These are phyloP conservation scores for Pipistrellus nathusii DNA, from an alignment of 2,797 vertebrate species.

Conservation along the genomic window DNA sequence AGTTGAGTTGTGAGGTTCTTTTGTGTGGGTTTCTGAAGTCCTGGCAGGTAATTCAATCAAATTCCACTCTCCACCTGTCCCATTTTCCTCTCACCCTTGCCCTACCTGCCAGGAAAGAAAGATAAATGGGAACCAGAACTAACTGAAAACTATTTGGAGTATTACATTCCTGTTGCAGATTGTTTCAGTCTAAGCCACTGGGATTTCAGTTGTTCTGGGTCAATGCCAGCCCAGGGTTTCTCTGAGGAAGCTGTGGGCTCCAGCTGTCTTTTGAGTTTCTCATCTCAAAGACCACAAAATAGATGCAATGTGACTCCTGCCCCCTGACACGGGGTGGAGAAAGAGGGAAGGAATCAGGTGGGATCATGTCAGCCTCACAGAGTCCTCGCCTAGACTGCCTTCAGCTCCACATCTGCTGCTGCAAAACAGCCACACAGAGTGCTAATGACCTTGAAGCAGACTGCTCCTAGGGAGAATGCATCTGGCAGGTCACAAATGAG, in stretches of 20 bases:
- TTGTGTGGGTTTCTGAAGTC: slow-evolving; percentile 62
- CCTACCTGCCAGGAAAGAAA: slow-evolving; percentile 68
- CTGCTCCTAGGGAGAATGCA: not conserved
- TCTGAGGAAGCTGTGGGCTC: slow-evolving; percentile 33
- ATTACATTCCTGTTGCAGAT: slow-evolving; percentile 48
- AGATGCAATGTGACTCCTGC: not conserved
- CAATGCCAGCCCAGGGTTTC: not conserved
- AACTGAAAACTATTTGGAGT: slow-evolving; percentile 59
- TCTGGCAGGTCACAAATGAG: not conserved
- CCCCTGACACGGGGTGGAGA: not conserved
- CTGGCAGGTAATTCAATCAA: slow-evolving; percentile 74
- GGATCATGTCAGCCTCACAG: not conserved
- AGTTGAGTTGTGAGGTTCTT: slow-evolving; percentile 38
- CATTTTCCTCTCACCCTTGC: slow-evolving; percentile 61
- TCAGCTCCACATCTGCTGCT: not conserved
- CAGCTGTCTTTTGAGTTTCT: slow-evolving; percentile 56
- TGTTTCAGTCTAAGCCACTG: not conserved
- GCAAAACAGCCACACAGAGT: not conserved
- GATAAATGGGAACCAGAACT: slow-evolving; percentile 69
- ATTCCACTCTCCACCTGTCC: slow-evolving; percentile 73
- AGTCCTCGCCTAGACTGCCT: not conserved
- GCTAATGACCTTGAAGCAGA: not conserved
- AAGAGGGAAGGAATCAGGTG: not conserved
- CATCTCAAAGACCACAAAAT: slow-evolving; percentile 25
- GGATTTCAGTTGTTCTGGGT: slow-evolving; percentile 60